Conservation (phyloP, 1,140 invertebrate genomes). For the Drosophila baimaii region DNA sequence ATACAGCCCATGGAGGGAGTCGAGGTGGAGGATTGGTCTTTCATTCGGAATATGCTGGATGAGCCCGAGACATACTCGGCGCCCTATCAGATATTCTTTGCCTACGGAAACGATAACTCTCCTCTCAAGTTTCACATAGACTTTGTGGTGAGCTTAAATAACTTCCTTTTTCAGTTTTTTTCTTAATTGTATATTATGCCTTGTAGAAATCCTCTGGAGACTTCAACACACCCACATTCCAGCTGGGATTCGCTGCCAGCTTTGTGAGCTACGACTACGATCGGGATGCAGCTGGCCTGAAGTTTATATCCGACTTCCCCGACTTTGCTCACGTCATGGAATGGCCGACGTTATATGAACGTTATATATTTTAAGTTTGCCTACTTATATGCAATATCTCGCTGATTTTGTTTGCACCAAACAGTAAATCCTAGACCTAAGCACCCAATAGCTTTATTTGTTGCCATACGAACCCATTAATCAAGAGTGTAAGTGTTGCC, state of each 20-base stretch:
- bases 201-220: conserved; percentile 45
- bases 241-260: conserved; percentile 69
- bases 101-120: conserved; percentile 86
- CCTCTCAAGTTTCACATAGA: conserved; percentile 87
- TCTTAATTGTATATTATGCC: neutral
- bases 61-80: conserved; percentile 85
- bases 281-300: conserved; percentile 48
- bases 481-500: neutral
- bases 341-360: conserved; percentile 75
- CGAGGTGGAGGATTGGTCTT: conserved; percentile 87
- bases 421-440: conserved; percentile 10
- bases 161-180: neutral
- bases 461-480: conserved; percentile 12
- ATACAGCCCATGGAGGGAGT: conserved; percentile 87
- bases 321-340: conserved; percentile 74
- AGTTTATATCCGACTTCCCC: conserved; percentile 70
- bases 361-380: conserved; percentile 66
- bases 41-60: conserved; percentile 85
- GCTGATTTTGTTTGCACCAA: conserved; percentile 15
- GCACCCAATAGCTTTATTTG: neutral
- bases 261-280: conserved; percentile 67
- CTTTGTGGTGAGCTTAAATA: conserved; percentile 84
- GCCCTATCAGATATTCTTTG: conserved; percentile 89
- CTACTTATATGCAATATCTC: neutral
- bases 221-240: conserved; percentile 55